Percentiles rank a stretch among this genome's conserved stretches.
These are phyloP conservation scores for Phoeniculus purpureus DNA, from an alignment of 2,797 vertebrate species.

Conservation along the genomic window DNA sequence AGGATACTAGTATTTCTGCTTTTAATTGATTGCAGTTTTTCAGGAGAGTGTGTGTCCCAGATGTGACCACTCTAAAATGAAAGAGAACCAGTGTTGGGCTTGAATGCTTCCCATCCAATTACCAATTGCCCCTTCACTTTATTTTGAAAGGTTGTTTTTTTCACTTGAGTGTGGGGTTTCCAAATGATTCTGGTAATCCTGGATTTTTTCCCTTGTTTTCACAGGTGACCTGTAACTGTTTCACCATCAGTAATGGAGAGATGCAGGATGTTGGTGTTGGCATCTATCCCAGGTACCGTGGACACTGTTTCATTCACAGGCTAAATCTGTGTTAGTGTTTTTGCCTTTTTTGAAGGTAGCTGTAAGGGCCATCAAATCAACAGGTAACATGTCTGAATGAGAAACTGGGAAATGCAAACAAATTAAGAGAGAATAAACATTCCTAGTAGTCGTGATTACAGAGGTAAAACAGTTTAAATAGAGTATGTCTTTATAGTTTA, in stretches of 20 bases:
- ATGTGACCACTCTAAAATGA: slow-evolving; percentile 43
- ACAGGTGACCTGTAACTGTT: slow-evolving; percentile 96
- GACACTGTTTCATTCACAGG: slow-evolving; percentile 64
- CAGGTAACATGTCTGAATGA: background rate
- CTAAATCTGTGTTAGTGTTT: slow-evolving; percentile 9
- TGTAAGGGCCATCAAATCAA: background rate
- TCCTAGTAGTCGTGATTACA: slow-evolving; percentile 11
- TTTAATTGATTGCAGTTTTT: slow-evolving; percentile 39
- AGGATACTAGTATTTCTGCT: slow-evolving; percentile 42
- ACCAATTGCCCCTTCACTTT: slow-evolving; percentile 31
- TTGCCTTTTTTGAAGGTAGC: background rate
- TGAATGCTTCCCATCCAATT: slow-evolving; percentile 50
- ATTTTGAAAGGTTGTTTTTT: slow-evolving; percentile 42
- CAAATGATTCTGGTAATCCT: slow-evolving; percentile 58
- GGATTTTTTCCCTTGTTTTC: slow-evolving; percentile 69
- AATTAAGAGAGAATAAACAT: slow-evolving; percentile 44
- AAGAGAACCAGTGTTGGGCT: slow-evolving; percentile 31
- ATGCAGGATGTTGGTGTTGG: slow-evolving; percentile 94
- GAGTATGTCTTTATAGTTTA: background rate
- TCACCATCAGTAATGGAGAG: slow-evolving; percentile 94
- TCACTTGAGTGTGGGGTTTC: slow-evolving; percentile 31
- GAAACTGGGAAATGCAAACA: slow-evolving; percentile 38
- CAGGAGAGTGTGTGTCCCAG: background rate
- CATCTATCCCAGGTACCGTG: slow-evolving; percentile 92
- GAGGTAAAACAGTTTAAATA: background rate